Base-by-base conservation (phyloP, 2,888 invertebrate species). In the Apotomis turbidana region DNA sequence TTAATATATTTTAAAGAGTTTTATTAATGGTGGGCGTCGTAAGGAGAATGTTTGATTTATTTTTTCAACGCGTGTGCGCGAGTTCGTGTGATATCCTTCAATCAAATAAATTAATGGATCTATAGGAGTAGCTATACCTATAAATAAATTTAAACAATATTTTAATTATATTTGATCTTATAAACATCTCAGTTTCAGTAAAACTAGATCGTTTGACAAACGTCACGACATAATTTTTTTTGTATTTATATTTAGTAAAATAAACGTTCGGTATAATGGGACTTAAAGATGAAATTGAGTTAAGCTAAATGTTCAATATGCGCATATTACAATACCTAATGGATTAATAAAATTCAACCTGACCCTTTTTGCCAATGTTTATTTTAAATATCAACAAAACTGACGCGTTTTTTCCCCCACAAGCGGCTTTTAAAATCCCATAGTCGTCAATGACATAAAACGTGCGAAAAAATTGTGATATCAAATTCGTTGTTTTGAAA, bases 1-100 rank as follows among this genome's bases (percentile, higher is more conserved):
- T 93, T 91, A 93, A 93, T 93, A 93, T 92, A 92, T 93, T 93
- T 93, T 91, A 92, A 93, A 91, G 89, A 91, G 91, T 93, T 92
- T 91, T 93, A 93, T 93, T 93, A 91, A 93, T 93, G 90, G 92
- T 93, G 87, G 91, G 90, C 91, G 90, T 93, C 89, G 85, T 83
- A 86, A 84, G 85, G 86, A 86, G 91, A 88, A 87, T 83, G 87
- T 89, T 87, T 93, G 93, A 93, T 93, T 93, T 93, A 93, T 93
- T 91, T 90, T 93, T 93, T 93, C 91, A 92, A 92, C 93, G 93
- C 93, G 93, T 93, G 93, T 93, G 84, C 90, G 86, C 80, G 80
- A 83, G 84, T 80, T 83, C 82, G 81, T 82, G 85, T 88, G 87
- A 87, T 87, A 81, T 84, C 80, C 87, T 90, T 90, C 90, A 89